These are phyloP conservation scores for Carterocephalus palaemon DNA, from an alignment of 2,888 invertebrate genomes.

Conservation along the genomic window DNA sequence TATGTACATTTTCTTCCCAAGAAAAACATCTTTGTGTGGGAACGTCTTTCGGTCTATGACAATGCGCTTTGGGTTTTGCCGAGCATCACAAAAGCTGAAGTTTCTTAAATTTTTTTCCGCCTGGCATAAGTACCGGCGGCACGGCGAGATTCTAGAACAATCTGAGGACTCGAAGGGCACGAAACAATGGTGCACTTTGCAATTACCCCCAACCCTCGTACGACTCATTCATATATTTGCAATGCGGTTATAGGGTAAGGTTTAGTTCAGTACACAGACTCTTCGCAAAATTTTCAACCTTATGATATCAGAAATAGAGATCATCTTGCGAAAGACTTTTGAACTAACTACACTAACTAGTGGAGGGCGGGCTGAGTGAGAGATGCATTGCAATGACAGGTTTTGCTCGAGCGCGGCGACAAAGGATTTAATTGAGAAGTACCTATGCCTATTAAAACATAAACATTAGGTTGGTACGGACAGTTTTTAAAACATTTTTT, in stretches of 20 bases:
- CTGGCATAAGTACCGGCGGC: constrained; percentile 16
- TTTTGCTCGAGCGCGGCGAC: not conserved
- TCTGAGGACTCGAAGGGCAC: constrained; percentile 39
- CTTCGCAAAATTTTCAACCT: not conserved
- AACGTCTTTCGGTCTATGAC: constrained; percentile 19
- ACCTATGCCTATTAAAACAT: no score
- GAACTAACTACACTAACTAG: no score
- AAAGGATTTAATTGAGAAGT: constrained; percentile 4
- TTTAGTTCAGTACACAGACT: not conserved
- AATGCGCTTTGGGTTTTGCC: constrained; percentile 19
- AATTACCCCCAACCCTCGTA: constrained; percentile 57
- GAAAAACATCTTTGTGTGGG: constrained; percentile 16
- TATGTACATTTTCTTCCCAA: constrained; percentile 12
- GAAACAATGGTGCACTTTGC: constrained; percentile 66
- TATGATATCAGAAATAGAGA: not conserved
- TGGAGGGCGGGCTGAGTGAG: not conserved
- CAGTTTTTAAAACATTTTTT: no score
- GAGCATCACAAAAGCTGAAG: constrained; percentile 17
- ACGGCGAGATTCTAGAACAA: constrained; percentile 18
- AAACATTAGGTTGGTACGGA: no score
- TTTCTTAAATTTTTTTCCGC: constrained; percentile 23
- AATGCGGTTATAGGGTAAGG: constrained; percentile 19
- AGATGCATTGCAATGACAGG: constrained; percentile 5
- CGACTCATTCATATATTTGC: constrained; percentile 26
- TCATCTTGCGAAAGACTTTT: not conserved